Conservation (phyloP, 2,113 vertebrate species). For the Tragelaphus buxtoni region DNA sequence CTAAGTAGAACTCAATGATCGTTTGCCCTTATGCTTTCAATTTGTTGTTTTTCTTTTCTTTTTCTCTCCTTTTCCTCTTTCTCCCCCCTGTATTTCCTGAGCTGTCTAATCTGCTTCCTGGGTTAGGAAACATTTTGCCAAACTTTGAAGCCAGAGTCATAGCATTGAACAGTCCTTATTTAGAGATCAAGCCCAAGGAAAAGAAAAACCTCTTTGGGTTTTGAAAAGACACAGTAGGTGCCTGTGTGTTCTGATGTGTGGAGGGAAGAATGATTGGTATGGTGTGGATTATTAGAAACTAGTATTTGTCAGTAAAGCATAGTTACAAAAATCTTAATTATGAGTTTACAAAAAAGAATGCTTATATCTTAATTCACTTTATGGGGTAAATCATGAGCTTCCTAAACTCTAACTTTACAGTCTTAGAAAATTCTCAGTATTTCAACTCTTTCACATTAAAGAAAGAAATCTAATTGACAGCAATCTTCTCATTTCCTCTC, state of each 20-base stretch:
- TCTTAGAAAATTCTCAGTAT: not conserved
- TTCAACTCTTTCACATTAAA: not conserved
- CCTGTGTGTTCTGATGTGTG: not conserved
- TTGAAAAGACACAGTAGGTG: not conserved
- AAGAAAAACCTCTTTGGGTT: not conserved
- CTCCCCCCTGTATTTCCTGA: not conserved
- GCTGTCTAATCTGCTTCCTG: slow-evolving; percentile 72
- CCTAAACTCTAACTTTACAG: not conserved
- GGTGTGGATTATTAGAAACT: not conserved
- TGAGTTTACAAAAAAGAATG: not conserved
- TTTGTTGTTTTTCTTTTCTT: slow-evolving; percentile 55
- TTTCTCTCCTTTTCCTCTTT: not conserved
- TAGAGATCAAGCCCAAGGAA: not conserved
- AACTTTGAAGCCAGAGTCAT: slow-evolving; percentile 47
- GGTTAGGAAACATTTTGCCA: slow-evolving; percentile 62
- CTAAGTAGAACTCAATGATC: slow-evolving; percentile 52
- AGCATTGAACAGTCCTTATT: slow-evolving; percentile 36
- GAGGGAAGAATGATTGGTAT: not conserved
- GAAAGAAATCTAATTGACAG: not conserved
- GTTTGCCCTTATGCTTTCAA: slow-evolving; percentile 69
- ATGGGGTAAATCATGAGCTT: not conserved
- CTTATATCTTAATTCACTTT: not conserved
- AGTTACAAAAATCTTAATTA: not conserved
- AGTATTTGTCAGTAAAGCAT: not conserved
- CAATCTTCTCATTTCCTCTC: not conserved